Evolutionary conservation across 2,797 vertebrate species (phyloP).

Genomic region (Cetoscarus ocellatus): DNA sequence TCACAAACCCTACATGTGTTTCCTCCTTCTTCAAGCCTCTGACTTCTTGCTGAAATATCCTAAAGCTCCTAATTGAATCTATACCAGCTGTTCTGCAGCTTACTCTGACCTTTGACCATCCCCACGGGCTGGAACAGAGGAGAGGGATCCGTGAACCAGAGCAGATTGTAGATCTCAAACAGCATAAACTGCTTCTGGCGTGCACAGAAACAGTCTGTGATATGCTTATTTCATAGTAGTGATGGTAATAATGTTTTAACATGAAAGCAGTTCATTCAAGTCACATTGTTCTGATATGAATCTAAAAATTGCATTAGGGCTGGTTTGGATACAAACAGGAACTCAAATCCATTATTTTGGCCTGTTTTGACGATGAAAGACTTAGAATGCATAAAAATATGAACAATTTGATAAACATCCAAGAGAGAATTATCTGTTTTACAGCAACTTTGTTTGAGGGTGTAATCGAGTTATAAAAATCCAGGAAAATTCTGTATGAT

Average conservation of each 20-base stretch:
- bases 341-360: constrained; percentile 2
- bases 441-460: background rate
- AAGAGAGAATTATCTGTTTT: background rate
- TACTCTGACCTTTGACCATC: constrained; percentile 37
- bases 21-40: constrained; percentile 13
- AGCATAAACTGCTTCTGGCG: background rate
- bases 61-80: background rate
- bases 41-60: constrained; percentile 11
- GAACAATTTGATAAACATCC: background rate
- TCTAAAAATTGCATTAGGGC: background rate
- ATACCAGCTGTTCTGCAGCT: constrained; percentile 19
- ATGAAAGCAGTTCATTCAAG: constrained; percentile 10
- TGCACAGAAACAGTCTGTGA: background rate
- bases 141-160: background rate
- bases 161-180: constrained; percentile 12
- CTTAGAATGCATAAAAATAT: background rate
- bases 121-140: constrained; percentile 4
- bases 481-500: background rate
- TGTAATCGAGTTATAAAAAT: background rate
- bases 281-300: background rate
- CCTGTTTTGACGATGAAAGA: background rate
- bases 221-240: background rate
- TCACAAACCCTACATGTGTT: no score
- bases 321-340: background rate
- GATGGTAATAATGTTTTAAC: background rate